Percentiles rank a stretch among this genome's conserved stretches.
Conservation (phyloP, 53 echinoderm and acorn worm species). For the Hippasteria phrygiana region DNA sequence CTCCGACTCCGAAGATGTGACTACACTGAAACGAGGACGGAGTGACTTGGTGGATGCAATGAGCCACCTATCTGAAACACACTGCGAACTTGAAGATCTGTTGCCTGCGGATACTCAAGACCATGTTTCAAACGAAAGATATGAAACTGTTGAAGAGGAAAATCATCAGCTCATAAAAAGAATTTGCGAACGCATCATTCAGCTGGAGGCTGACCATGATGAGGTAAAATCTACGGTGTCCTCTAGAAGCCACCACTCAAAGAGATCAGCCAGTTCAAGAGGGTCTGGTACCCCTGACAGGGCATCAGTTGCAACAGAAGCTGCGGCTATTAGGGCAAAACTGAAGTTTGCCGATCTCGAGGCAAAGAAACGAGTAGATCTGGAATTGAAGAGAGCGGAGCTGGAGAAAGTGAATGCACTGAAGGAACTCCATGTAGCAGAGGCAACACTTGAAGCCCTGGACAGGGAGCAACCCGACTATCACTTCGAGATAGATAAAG, state of each 20-base stretch:
- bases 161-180: neutral
- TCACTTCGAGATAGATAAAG: neutral
- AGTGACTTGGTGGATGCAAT: too few relatives aligned
- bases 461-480: neutral
- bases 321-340: constrained; percentile 28
- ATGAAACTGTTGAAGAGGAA: constrained; percentile 7
- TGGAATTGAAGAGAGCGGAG: constrained; percentile 38
- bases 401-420: constrained; percentile 7
- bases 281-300: neutral
- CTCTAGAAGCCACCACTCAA: neutral
- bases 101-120: too few relatives aligned
- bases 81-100: too few relatives aligned
- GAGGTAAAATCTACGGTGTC: neutral
- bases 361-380: constrained; percentile 18
- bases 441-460: constrained; percentile 28
- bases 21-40: too few relatives aligned
- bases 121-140: too few relatives aligned
- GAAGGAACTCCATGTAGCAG: constrained; percentile 27
- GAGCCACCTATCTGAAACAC: too few relatives aligned
- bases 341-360: constrained; percentile 18
- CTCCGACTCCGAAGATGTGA: too few relatives aligned
- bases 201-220: neutral
- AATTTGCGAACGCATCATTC: neutral
- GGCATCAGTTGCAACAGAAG: constrained; percentile 4
- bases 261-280: neutral